Conservation (phyloP, 2,797 vertebrate genomes). For the Phrynocephalus guinanensis region DNA sequence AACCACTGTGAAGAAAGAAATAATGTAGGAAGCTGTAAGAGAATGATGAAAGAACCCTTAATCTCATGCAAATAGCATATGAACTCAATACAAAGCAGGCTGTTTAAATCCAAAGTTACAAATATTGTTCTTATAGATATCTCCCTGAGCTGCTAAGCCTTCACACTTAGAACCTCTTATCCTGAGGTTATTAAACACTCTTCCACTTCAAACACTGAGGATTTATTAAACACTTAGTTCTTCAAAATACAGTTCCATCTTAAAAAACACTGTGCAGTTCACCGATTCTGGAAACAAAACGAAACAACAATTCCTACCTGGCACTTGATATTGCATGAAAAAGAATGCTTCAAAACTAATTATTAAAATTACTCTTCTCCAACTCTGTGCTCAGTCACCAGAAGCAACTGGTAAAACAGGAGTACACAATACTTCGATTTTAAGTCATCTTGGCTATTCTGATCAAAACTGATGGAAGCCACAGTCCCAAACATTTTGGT, state of each 20-base stretch:
- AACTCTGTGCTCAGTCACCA: background rate
- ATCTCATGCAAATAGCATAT: background rate
- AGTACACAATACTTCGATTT: no score
- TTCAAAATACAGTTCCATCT: no score
- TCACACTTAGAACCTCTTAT: background rate
- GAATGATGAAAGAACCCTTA: conserved; percentile 13
- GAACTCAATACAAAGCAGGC: conserved; percentile 1
- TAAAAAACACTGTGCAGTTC: no score
- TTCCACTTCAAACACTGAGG: background rate
- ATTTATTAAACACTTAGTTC: no score
- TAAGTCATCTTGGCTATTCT: background rate
- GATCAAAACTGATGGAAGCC: no score
- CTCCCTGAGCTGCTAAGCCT: conserved; percentile 28
- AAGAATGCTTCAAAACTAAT: background rate
- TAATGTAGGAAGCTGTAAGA: background rate
- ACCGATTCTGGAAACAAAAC: no score
- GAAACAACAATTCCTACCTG: no score
- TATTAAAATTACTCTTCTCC: background rate
- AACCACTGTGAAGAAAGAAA: conserved; percentile 6
- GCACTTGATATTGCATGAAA: background rate
- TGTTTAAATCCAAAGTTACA: background rate
- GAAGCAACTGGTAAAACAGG: background rate
- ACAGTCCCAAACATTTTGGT: no score
- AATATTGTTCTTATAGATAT: background rate
- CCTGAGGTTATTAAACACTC: background rate